phyloP scores from a whole-genome alignment of 2,113 vertebrate species.

The Sapajus apella region DNA sequence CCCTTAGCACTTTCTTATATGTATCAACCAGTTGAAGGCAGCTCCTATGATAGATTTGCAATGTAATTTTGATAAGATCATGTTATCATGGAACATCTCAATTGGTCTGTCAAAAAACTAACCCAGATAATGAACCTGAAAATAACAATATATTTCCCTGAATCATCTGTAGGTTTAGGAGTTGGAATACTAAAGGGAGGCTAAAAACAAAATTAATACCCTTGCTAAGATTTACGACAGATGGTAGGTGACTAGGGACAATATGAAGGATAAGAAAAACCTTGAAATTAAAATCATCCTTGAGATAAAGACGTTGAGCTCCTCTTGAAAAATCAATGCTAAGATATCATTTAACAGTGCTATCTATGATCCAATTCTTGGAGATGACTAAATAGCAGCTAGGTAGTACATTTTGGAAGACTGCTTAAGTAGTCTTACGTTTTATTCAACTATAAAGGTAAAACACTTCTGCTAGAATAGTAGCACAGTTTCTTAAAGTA shows the following conservation, averaged over 20 bases:
- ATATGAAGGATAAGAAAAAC: neutral
- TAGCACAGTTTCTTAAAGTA: neutral
- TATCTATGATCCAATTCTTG: neutral
- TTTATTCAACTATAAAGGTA: conserved; percentile 21
- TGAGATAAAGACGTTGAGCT: neutral
- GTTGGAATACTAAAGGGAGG: neutral
- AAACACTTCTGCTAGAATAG: neutral
- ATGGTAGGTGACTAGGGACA: neutral
- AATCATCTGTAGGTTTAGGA: neutral
- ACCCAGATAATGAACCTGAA: neutral
- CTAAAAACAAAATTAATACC: neutral
- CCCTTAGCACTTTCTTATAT: neutral
- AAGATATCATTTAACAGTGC: conserved; percentile 3
- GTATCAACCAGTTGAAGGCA: neutral
- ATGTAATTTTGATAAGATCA: neutral
- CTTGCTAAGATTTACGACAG: neutral
- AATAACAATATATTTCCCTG: neutral
- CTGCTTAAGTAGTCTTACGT: neutral
- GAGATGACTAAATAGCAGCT: neutral
- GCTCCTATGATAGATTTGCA: neutral
- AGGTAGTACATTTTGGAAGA: neutral
- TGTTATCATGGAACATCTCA: neutral
- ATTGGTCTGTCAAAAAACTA: neutral
- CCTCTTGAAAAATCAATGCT: conserved; percentile 21
- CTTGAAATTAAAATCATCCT: conserved; percentile 22